Evolutionary conservation across 2,113 vertebrate species (phyloP), one percentile per base, ranked within the genome.

Genomic region (Scortum barcoo): DNA sequence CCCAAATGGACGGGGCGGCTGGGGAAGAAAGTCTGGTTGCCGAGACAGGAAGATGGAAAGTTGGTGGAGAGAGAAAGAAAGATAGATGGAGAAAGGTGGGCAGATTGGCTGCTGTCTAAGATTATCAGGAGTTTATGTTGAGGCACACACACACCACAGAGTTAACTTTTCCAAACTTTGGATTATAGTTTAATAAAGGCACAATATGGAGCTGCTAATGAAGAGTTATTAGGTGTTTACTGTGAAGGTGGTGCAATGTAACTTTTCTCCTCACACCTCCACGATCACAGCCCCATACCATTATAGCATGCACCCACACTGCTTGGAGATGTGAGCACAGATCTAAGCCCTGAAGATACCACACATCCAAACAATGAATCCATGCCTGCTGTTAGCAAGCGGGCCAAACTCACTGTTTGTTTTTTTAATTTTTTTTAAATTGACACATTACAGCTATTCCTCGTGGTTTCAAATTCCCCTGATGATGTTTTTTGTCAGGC

Each of bases 161-260:
- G 62, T 76, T 60, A 24, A 81, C 54, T 69, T 87, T 65, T 20
- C 24, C n/a, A 0, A 1, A 72, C 68, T 40, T 76, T 71, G 10
- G 13, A 30, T 78, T 46, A 33, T n/a, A 36, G 30, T 72, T 51
- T 42, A 58, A 74, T 70, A 7, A 48, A 68, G 58, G 19, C 56
- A 62, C 76, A 74, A 78, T 53, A 56, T 69, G 50, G 62, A 62
- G 76, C 57, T 30, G 28, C 68, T 62, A 66, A 79, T 72, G 42
- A 57, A 46, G 20, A 75, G 9, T 50, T 61, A 57, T 72, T 61
- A 3, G 40, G 1, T 76, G 71, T 71, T 78, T 72, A 72, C 71
- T 56, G 50, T 68, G 65, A 60, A 48, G 53, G 36, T 54, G 44
- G 26, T 68, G 61, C 36, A 67, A 11, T 51, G 68, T 58, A 44